Base-by-base conservation (phyloP, 1,140 invertebrate genomes). In the Anthonomus grandis region DNA sequence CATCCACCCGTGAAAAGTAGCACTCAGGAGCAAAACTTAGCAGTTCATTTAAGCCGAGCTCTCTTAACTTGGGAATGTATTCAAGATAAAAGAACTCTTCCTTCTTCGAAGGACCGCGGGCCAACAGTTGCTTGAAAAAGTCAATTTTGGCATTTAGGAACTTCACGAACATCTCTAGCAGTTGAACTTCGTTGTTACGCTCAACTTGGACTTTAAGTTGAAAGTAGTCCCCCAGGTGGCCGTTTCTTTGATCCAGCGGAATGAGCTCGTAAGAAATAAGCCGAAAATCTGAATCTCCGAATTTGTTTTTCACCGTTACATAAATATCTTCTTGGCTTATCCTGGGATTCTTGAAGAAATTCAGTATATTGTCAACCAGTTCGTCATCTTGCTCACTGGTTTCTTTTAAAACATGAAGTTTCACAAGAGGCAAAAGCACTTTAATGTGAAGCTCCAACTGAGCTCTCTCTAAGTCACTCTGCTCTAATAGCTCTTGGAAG, bases 171-270 rank as follows among this genome's bases (percentile, higher is more conserved):
- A 62, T 39, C 12, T 55, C 44, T 3, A 57, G 5, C 12, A 2
- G 18, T 34, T 57, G 12, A 3, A 25, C 22, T 15, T 23, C 21
- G 0, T 13, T 24, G 12, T 21, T 13, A 24, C 39, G 18, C 10
- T 41, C 27, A 10, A 56, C 44, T 0, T 17, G 15, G 4, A 63
- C 37, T 15, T 58, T 41, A 17, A 64, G 25, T 27, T 44, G n/a
- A 15, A 62, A 57, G 39, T 64, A 60, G 9, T 62, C 55, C 19
- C 61, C 63, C 8, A 63, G 22, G 36, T 63, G 59, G 17, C 62
- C 64, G 22, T 52, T 45, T n/a, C 27, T 46, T 17, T 54, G 45
- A n/a, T 55, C 23, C 36, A 59, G 19, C 9, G 21, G 41, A 5
- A 31, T 39, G 6, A 59, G 15, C 10, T 46, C 19, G 27, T 61